Base-by-base conservation (phyloP, 1,140 invertebrate species). In the Drosophila pallidifrons region DNA sequence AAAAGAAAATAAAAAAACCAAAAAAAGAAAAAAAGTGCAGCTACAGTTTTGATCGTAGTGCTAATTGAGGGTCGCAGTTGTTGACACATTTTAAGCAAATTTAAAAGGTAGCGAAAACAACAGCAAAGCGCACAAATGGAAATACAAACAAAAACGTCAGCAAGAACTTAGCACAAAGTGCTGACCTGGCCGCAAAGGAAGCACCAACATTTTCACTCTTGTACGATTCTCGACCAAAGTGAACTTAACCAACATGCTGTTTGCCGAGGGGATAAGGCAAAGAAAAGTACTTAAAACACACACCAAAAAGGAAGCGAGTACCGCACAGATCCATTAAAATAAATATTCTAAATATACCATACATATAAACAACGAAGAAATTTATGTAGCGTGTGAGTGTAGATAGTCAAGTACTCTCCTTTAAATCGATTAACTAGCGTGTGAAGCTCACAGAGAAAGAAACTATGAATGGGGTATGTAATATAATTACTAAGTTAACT, bases 41-140 rank as follows among this genome's bases (percentile, higher is more conserved):
- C 46, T 30, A 58, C 41, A 60, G 45, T 73, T 72, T 20, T 10
- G 49, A 66, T 61, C 47, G 67, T 54, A 65, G 66, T 70, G 51
- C 68, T 86, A 86, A 86, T 81, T 86, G 79, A 61, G 51, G 49
- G 58, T 67, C 74, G 47, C 67, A 69, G 73, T 73, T 81, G 75
- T 79, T 81, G 78, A 86, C 82, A 72, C 77, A 69, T 81, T 80
- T 57, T 15, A 13, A 47, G 38, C 8, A 20, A 46, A 16, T 41
- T 51, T 65, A 47, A 71, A 51, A 60, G 2, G 16, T 15, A 45
- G 55, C 54, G 15, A 41, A 13, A 35, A 54, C 32, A 43, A 52
- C 10, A 46, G 20, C 38, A 54, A 60, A 5, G 11, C 6, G 46
- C 57, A 43, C 49, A 45, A 25, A 38, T 45, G 5, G 43, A 61